Conservation (phyloP, 2,888 invertebrate species). For the Arrhopalites spinosus region DNA sequence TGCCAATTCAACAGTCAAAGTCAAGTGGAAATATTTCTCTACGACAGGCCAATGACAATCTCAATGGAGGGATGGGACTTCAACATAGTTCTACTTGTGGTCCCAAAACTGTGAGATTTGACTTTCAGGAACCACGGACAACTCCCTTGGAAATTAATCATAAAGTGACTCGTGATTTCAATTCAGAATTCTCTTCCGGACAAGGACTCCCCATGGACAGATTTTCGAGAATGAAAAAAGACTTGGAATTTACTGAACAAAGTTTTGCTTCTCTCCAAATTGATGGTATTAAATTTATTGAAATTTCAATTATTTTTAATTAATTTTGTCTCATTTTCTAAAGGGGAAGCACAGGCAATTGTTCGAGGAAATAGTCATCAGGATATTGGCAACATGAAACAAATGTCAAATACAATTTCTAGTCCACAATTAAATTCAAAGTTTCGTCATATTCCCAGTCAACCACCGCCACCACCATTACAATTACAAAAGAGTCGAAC, state of each 20-base stretch:
- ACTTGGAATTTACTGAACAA: slow-evolving; percentile 26
- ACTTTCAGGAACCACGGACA: neutral
- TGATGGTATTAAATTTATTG: neutral
- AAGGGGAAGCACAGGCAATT: neutral
- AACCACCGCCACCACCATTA: neutral
- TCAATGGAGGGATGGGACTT: neutral
- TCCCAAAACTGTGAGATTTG: slow-evolving; percentile 33
- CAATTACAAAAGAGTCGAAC: slow-evolving; percentile 22
- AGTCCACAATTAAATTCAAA: slow-evolving; percentile 1
- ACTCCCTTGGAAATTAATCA: neutral
- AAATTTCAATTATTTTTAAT: too few relatives aligned
- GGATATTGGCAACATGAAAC: neutral
- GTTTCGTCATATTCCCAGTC: neutral
- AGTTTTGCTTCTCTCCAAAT: slow-evolving; percentile 17
- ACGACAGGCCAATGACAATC: slow-evolving; percentile 21
- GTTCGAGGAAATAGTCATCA: neutral
- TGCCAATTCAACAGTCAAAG: slow-evolving; percentile 68
- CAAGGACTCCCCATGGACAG: slow-evolving; percentile 6
- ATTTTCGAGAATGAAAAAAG: slow-evolving; percentile 25
- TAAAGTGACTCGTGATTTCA: neutral
- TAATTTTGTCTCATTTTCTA: too few relatives aligned
- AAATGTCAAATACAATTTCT: neutral
- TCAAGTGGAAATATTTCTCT: slow-evolving; percentile 70
- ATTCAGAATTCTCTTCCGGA: too few relatives aligned
- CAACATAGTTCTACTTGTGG: neutral